Evolutionary conservation across 1,140 invertebrate genomes (phyloP).

Genomic region (Oncopodura yosiiana): DNA sequence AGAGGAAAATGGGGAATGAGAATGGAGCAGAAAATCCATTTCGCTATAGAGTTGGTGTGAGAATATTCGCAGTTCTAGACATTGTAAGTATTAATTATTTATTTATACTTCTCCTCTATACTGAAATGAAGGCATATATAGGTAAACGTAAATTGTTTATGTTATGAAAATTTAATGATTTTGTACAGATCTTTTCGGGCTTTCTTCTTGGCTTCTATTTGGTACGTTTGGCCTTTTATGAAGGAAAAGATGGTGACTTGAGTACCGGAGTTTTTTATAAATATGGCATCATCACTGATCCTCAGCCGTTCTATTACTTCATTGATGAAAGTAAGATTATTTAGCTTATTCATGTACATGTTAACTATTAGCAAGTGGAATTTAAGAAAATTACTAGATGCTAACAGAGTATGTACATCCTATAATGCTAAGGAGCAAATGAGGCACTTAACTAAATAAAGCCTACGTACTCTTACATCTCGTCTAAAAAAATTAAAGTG

Average conservation of each 20-base stretch:
- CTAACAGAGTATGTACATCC: too few species aligned
- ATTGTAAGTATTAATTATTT: constrained; percentile 12
- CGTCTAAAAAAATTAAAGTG: too few species aligned
- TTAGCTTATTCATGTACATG: too few species aligned
- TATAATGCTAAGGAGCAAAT: too few species aligned
- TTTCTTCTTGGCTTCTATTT: constrained; percentile 20
- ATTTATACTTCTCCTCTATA: neutral
- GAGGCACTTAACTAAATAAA: too few species aligned
- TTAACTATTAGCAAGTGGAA: too few species aligned
- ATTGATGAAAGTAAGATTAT: constrained; percentile 17
- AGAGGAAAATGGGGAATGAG: constrained; percentile 22
- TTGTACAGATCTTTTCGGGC: constrained; percentile 5
- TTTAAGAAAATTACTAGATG: too few species aligned
- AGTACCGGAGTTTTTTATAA: constrained; percentile 22
- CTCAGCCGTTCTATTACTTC: constrained; percentile 24
- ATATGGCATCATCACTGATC: constrained; percentile 18
- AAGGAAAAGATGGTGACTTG: constrained; percentile 22
- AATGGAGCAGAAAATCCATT: constrained; percentile 20
- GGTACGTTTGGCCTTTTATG: constrained; percentile 18
- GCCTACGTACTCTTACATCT: too few species aligned
- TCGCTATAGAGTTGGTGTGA: constrained; percentile 7
- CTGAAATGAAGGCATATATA: neutral
- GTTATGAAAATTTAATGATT: neutral
- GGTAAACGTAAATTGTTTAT: neutral
- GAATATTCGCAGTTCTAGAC: constrained; percentile 17